phyloP scores from a whole-genome alignment of 2,113 vertebrate species.

The Phoenicopterus ruber region DNA sequence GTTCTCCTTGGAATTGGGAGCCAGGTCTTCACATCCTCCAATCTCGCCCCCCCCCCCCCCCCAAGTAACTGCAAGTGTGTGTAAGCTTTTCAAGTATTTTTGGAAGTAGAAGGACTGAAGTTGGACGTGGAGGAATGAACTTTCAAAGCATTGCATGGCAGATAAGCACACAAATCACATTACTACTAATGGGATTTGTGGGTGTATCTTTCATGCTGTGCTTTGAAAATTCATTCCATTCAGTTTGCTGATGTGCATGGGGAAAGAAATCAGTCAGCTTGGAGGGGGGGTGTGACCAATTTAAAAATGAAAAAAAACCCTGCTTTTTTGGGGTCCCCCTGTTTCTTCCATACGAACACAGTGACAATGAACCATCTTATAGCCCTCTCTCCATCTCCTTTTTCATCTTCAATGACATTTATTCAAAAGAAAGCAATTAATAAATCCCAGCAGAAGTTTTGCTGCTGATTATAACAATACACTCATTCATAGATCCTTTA shows the following conservation, averaged over 20 bases:
- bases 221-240: slow-evolving; percentile 72
- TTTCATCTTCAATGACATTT: neutral
- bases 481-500: neutral
- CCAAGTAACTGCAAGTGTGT: neutral
- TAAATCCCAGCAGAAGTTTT: neutral
- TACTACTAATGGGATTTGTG: slow-evolving; percentile 71
- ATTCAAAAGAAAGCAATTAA: slow-evolving; percentile 27
- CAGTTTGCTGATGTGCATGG: slow-evolving; percentile 30
- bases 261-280: slow-evolving; percentile 50
- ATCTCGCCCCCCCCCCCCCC: neutral
- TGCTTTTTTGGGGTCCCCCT: slow-evolving; percentile 1
- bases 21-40: neutral
- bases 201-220: slow-evolving; percentile 53
- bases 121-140: slow-evolving; percentile 45
- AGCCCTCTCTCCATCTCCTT: slow-evolving; percentile 13
- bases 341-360: neutral
- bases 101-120: slow-evolving; percentile 24
- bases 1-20: neutral
- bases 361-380: neutral
- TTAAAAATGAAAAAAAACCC: neutral
- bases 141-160: slow-evolving; percentile 53
- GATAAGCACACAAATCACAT: slow-evolving; percentile 65
- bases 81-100: slow-evolving; percentile 42
- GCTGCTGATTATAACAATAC: neutral
- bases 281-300: neutral